Base-by-base conservation (phyloP, 2,888 invertebrate genomes). In the Allophyes oxyacanthae region DNA sequence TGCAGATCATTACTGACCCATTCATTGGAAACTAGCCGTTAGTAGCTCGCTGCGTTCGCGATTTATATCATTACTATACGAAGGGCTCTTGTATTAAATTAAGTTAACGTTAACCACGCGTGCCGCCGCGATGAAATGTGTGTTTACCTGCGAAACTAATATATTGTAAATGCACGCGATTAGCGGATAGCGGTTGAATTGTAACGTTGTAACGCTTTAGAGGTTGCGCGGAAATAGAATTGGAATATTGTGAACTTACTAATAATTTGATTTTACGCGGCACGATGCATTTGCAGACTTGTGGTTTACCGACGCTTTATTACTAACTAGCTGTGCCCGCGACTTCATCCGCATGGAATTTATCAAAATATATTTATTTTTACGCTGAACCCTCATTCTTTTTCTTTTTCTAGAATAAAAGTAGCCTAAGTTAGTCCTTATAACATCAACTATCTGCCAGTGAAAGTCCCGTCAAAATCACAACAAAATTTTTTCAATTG, bases 1-100 rank as follows among this genome's bases (percentile, higher is more conserved):
- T 91, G 91, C 90, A 92, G 85, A 92, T 92, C 89, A 93, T 93
- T 92, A 92, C 92, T 89, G 87, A 85, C 85, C 90, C 86, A 90
- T 91, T 90, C 91, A 91, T 88, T 88, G 90, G 82, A 87, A 90
- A 87, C 90, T 87, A 87, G 85, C 87, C 77, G 86, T 84, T 85
- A 82, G 83, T 82, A 79, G 64, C 79, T 79, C 74, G 69, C 80
- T 81, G 77, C 78, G 64, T 76, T 82, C 69, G 79, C 86, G 81
- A 90, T 89, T 87, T 86, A 86, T 84, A 85, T 80, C 77, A 88
- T 86, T 84, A 83, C 62, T 64, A 48, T 66, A 69, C 67, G 69
- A 79, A 79, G 64, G 62, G 62, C 72, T 75, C 77, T 83, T 81
- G 72, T 81, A 84, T 84, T 86, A 87, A 83, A 86, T 85, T 81